Evolutionary conservation across 2,113 vertebrate species (phyloP).

Genomic region (Meriones unguiculatus): DNA sequence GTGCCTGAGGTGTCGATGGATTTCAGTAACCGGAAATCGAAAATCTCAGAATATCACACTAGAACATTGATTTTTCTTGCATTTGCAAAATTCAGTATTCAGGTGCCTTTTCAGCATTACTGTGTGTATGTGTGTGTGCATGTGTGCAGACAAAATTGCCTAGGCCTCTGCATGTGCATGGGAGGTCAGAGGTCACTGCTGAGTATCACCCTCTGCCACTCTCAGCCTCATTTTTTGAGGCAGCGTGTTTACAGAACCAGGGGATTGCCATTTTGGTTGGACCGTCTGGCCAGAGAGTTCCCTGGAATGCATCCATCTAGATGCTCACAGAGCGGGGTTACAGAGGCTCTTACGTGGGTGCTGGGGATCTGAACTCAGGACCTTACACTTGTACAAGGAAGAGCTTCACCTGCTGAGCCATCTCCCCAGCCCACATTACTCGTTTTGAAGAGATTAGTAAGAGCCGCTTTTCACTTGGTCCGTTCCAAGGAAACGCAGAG

Average conservation of each 20-base stretch:
- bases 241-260: background rate
- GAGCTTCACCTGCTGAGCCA: background rate
- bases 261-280: background rate
- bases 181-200: background rate
- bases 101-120: background rate
- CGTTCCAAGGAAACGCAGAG: background rate
- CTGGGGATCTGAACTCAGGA: background rate
- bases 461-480: background rate
- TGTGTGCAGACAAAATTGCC: background rate
- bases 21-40: constrained; percentile 32
- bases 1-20: background rate
- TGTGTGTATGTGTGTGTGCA: background rate
- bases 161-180: background rate
- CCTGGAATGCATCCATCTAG: background rate
- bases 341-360: background rate
- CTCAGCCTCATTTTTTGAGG: background rate
- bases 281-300: background rate
- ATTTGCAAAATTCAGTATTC: background rate
- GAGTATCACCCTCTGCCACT: background rate
- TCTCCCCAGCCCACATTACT: background rate
- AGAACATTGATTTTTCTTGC: background rate
- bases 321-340: background rate
- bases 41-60: background rate
- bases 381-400: background rate
- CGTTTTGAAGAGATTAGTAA: background rate